phyloP scores from a whole-genome alignment of 2,797 vertebrate genomes.

The Bradypodion ventrale region DNA sequence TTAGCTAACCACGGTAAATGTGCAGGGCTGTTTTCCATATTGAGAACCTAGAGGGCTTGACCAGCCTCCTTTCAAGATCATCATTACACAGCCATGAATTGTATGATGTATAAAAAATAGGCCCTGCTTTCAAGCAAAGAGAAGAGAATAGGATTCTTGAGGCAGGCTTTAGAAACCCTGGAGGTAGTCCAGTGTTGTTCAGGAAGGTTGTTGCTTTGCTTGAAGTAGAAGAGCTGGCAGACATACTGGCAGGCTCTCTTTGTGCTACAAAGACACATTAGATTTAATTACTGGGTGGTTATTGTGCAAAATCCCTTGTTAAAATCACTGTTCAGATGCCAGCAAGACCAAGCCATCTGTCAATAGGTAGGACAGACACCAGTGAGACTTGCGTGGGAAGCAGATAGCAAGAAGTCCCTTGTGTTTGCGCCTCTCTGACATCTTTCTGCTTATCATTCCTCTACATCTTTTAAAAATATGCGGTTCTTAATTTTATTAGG shows the following conservation, averaged over 20 bases:
- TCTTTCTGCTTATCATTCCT: no score
- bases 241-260: no score
- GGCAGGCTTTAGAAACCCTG: neutral
- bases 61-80: neutral
- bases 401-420: neutral
- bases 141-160: neutral
- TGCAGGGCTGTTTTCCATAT: neutral
- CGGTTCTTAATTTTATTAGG: no score
- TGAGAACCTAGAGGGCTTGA: neutral
- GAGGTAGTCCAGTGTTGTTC: neutral
- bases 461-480: no score
- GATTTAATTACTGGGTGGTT: neutral
- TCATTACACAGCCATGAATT: neutral
- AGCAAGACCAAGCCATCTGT: neutral
- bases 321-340: neutral
- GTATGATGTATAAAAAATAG: neutral
- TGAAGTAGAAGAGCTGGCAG: no score
- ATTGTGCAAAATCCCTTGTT: neutral
- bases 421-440: no score
- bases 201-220: neutral
- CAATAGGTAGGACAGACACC: neutral
- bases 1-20: neutral
- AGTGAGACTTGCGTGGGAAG: neutral
- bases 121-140: neutral
- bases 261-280: neutral